Base-by-base conservation (phyloP, 2,113 vertebrate genomes). In the Puffinus mauretanicus region DNA sequence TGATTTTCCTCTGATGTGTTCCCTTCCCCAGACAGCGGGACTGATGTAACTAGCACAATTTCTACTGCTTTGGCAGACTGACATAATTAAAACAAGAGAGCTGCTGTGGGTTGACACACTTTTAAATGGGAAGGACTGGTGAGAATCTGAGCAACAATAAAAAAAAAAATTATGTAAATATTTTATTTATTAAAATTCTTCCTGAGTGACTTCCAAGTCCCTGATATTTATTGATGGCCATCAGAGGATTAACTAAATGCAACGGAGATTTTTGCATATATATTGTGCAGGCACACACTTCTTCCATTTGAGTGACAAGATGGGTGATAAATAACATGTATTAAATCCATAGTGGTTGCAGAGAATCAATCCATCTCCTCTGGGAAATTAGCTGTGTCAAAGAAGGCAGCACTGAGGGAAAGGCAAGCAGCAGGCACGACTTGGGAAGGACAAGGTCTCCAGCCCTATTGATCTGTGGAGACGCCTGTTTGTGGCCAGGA, bases 321-420 rank as follows among this genome's bases (percentile, higher is more conserved):
- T 27, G 88, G 66, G 85, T 95, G 94, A 96, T 40, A 82, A 95
- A 97, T 82, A 52, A 64, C 62, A 22, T 6, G 10, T 72, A 54
- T 95, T 96, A 95, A 97, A 93, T 21, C 73, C 90, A 36, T 32
- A 20, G 80, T 5, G 64, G 73, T n/a, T 61, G 44, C n/a, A 25
- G 24, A 86, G 87, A 80, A 96, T 38, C 93, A 88, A 95, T 96
- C 91, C 80, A 69, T 90, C 96, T 96, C 94, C 91, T 70, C 64
- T 25, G 93, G 94, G 95, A 88, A 94, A 96, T 89, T 51, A 90
- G 64, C 85, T 76, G 86, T 87, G 94, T 51, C 70, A 61, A 27
- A 72, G 75, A 52, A 91, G 51, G 66, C 81, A 89, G 21, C 15
- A 9, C n/a, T 6, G 51, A 54, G 64, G 49, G 51, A 51, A 61